A percentile compares a stretch with the other conserved stretches of the same genome.
These are phyloP conservation scores for Mesorhabditis spiculigera DNA, from an alignment of 2,888 invertebrate species.

Conservation along the genomic window DNA sequence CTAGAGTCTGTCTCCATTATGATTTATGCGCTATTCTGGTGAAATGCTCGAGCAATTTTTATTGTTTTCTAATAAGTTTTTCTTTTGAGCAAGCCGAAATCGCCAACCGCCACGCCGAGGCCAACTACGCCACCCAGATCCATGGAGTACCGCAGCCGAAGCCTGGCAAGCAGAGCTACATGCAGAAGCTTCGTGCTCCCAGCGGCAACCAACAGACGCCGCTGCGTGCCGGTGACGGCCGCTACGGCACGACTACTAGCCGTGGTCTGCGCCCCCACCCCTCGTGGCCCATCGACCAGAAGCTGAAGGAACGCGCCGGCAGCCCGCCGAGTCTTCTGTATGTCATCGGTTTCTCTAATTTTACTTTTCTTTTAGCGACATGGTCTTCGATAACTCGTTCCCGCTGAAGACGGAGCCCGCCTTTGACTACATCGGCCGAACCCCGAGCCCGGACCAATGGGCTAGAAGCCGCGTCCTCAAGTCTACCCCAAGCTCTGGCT, in stretches of 20 bases:
- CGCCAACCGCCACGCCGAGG: constrained; percentile 34
- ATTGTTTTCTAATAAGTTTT: neutral
- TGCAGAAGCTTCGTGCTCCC: neutral
- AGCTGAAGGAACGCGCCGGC: neutral
- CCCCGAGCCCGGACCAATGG: neutral
- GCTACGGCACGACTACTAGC: neutral
- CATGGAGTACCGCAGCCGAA: no score
- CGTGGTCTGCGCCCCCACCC: constrained; percentile 31
- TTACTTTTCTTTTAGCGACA: no score
- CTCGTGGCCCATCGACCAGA: constrained; percentile 38
- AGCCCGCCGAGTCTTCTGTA: no score
- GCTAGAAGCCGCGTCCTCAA: no score
- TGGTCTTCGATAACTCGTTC: no score
- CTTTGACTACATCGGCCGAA: neutral
- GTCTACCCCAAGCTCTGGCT: neutral
- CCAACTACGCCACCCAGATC: constrained; percentile 15
- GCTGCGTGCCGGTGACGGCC: neutral
- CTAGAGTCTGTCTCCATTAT: neutral
- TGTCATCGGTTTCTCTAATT: no score
- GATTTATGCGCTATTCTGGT: constrained; percentile 5
- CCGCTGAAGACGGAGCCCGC: no score
- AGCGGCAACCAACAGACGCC: neutral
- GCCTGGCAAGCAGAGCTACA: no score
- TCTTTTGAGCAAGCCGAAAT: constrained; percentile 16
- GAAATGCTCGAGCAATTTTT: no score